These are phyloP conservation scores for Lithobates pipiens DNA, from an alignment of 2,797 vertebrate species.

Conservation along the genomic window DNA sequence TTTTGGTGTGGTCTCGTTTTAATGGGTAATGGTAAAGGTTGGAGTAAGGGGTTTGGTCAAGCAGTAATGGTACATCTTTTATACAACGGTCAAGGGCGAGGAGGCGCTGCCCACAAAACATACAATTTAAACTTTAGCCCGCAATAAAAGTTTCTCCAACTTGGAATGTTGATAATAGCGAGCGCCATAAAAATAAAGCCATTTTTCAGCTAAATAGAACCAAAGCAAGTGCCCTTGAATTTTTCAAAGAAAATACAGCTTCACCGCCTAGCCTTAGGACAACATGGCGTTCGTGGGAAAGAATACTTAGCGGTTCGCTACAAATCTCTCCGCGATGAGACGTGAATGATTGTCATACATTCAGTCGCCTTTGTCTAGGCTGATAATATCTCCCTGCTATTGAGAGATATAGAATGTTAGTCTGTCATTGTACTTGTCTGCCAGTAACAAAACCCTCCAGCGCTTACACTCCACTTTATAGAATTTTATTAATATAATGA, in stretches of 20 bases:
- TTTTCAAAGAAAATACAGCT: conserved; percentile 79
- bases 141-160: conserved; percentile 51
- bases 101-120: too few relatives aligned
- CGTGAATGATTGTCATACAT: conserved; percentile 88
- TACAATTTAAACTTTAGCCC: background rate
- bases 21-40: too few relatives aligned
- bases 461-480: conserved; percentile 76
- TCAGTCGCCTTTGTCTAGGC: conserved; percentile 82
- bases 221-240: conserved; percentile 77
- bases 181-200: conserved; percentile 67
- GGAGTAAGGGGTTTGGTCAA: too few relatives aligned
- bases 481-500: conserved; percentile 86
- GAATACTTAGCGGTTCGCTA: conserved; percentile 80
- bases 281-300: conserved; percentile 84
- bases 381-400: conserved; percentile 82
- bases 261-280: conserved; percentile 83
- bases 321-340: conserved; percentile 85
- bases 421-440: conserved; percentile 76
- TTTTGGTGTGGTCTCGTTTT: too few relatives aligned
- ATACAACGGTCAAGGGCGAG: too few relatives aligned
- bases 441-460: conserved; percentile 74
- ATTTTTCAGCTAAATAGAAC: conserved; percentile 70
- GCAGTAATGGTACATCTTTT: too few relatives aligned
- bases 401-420: conserved; percentile 77
- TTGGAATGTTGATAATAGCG: conserved; percentile 32